Evolutionary conservation across 64 coral and sea anemone genomes (phyloP), one percentile per base, ranked within the genome.

Genomic region (Stichodactyla mertensii): DNA sequence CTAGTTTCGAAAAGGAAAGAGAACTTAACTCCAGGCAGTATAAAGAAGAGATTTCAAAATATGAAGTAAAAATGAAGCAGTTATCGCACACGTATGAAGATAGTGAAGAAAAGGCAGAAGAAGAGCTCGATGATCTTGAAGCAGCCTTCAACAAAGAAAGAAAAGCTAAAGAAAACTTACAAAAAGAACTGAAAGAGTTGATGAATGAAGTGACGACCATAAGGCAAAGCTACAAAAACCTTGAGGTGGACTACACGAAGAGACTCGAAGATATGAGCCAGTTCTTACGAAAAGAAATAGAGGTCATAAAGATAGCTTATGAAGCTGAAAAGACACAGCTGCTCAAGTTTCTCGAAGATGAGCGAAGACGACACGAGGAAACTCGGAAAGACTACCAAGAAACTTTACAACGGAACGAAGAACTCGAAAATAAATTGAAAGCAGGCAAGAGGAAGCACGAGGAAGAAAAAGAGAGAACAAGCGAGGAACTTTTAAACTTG

Each of bases 71-170:
- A 2, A 70, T 85, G 24, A 67, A 74, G 16, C 51, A 87, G 16
- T 20, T 83, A 10, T n/a, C 77, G 55, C 28, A 14, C 64, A 71
- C 45, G 31, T 87, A 87, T 7, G 90, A 92, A 90, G 13, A 64
- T 52, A 14, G 79, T 70, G 62, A 64, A 36, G 85, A 92, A 74
- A n/a, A 87, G 15, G 52, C 19, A 24, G 77, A 70, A 28, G 80
- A 78, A 74, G 78, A 86, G 45, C 57, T 92, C 60, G 61, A 86
- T 18, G 31, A 86, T 70, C 90, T 92, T 31, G 84, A 87, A 82
- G 61, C 78, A 9, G 13, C 58, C 0, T 53, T 92, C 4, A 87
- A 71, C 24, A 87, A 92, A 64, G 90, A 92, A 71, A 8, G 27
- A 7, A 64, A 61, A 83, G 84, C 86, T 19, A 92, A 87, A 74